Evolutionary conservation across 2,888 invertebrate genomes (phyloP).

Genomic region (Hypolimnas misippus): DNA sequence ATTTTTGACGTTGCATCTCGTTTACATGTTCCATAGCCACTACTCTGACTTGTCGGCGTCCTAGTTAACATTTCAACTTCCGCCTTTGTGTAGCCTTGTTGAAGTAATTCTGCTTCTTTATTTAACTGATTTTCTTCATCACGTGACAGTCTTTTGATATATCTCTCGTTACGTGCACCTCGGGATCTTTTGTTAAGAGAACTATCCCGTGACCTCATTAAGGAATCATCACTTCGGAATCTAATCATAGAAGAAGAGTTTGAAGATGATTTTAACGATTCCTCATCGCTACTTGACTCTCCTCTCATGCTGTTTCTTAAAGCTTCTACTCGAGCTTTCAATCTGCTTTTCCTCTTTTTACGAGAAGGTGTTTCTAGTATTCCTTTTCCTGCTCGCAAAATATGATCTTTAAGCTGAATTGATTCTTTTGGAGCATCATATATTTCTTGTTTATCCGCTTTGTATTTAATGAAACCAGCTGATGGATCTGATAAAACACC

Average conservation of each 20-base stretch:
- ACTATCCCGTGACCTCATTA: conserved; percentile 84
- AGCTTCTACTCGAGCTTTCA: conserved; percentile 88
- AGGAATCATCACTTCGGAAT: conserved; percentile 88
- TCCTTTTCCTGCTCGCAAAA: conserved; percentile 70
- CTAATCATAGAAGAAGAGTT: conserved; percentile 86
- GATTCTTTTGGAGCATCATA: conserved; percentile 71
- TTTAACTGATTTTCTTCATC: conserved; percentile 86
- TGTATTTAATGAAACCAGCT: conserved; percentile 75
- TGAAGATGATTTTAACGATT: conserved; percentile 85
- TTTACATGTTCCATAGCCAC: conserved; percentile 78
- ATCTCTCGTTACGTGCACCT: conserved; percentile 91
- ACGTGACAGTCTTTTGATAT: conserved; percentile 89
- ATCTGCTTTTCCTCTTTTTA: conserved; percentile 83
- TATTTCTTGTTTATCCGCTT: conserved; percentile 66
- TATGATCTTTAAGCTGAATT: conserved; percentile 67
- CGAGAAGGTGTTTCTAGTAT: conserved; percentile 80
- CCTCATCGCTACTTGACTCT: conserved; percentile 89
- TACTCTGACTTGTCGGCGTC: conserved; percentile 81
- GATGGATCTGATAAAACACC: conserved; percentile 85
- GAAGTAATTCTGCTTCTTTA: conserved; percentile 80
- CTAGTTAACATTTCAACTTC: conserved; percentile 82
- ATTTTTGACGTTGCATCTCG: conserved; percentile 77
- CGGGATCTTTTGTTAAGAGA: conserved; percentile 86
- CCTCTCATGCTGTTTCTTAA: conserved; percentile 85
- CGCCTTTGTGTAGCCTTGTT: conserved; percentile 78